Conservation (phyloP, 2,113 vertebrate species). For the Epinephelus moara region DNA sequence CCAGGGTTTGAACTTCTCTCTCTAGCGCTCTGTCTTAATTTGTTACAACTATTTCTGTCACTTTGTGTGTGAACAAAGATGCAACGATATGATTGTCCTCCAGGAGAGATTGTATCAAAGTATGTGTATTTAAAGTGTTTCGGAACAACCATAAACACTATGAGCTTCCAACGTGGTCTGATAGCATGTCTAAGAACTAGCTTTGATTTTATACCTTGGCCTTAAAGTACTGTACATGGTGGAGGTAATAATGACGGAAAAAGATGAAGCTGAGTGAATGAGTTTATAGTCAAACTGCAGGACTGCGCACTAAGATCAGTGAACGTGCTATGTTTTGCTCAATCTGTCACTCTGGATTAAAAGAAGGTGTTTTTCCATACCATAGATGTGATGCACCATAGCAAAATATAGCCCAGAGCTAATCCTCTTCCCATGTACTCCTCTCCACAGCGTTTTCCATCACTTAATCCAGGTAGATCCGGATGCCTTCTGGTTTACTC, state of each 20-base stretch:
- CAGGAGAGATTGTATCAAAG: no score
- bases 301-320: background rate
- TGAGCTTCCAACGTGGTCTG: no score
- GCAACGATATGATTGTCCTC: no score
- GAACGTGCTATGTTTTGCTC: conserved; percentile 10
- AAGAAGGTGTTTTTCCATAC: conserved; percentile 4
- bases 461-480: conserved; percentile 89
- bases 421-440: conserved; percentile 9
- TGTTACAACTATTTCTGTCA: background rate
- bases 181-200: no score
- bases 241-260: background rate
- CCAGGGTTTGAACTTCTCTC: background rate
- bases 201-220: no score
- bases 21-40: background rate
- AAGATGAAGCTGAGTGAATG: background rate
- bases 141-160: no score
- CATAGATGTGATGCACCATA: conserved; percentile 14
- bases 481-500: conserved; percentile 90
- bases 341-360: conserved; percentile 45
- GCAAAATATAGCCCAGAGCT: conserved; percentile 6
- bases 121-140: no score
- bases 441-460: conserved; percentile 87
- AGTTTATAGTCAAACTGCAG: conserved; percentile 24
- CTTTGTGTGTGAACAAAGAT: no score
- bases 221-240: background rate